Conservation (phyloP, 2,113 vertebrate genomes). For the Crypturellus undulatus region DNA sequence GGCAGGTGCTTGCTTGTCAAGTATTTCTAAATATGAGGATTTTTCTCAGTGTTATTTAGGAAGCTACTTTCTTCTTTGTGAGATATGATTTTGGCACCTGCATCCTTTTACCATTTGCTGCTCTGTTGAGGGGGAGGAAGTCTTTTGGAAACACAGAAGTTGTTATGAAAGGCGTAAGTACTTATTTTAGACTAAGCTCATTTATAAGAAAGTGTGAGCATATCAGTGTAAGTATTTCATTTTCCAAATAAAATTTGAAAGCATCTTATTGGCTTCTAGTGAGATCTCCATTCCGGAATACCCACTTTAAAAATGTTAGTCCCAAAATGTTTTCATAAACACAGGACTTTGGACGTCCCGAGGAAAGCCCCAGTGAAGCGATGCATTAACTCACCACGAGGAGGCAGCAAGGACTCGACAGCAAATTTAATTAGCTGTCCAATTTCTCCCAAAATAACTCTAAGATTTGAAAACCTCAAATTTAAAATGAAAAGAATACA, state of each 20-base stretch:
- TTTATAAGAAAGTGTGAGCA: background rate
- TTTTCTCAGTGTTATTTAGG: background rate
- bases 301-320: background rate
- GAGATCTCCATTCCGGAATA: background rate
- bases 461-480: background rate
- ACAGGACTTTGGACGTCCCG: accelerated
- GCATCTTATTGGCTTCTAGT: background rate
- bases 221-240: background rate
- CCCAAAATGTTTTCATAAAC: background rate
- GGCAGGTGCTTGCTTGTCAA: background rate
- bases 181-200: background rate
- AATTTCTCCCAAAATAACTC: background rate
- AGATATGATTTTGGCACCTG: background rate
- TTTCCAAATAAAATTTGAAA: background rate
- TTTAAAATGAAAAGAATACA: background rate
- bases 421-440: background rate
- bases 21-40: background rate
- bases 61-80: background rate
- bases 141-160: background rate
- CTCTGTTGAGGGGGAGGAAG: background rate
- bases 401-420: constrained; percentile 47
- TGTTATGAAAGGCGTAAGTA: background rate
- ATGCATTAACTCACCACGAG: constrained; percentile 37
- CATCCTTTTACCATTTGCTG: background rate
- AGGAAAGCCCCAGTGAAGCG: background rate